phyloP scores from a whole-genome alignment of 2,113 vertebrate species.

The Electrona antarctica region DNA sequence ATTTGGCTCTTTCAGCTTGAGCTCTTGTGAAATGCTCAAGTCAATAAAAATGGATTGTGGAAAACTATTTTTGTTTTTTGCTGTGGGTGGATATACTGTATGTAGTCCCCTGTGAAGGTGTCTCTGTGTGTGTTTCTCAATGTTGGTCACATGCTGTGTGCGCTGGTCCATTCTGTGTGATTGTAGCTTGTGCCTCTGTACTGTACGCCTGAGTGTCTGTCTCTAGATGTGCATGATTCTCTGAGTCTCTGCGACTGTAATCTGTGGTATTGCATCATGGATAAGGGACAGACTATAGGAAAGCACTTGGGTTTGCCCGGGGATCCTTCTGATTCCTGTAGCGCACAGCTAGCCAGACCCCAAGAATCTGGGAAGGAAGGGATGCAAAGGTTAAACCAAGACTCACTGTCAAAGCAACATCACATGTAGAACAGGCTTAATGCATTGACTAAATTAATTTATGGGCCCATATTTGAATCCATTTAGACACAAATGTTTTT shows the following conservation, averaged over 20 bases:
- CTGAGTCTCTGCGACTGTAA: slow-evolving; percentile 45
- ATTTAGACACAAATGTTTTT: neutral
- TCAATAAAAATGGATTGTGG: neutral
- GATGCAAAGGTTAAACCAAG: slow-evolving; percentile 14
- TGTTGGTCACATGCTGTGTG: slow-evolving; percentile 49
- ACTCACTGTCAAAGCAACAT: neutral
- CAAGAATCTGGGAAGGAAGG: slow-evolving; percentile 83
- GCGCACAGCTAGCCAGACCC: slow-evolving; percentile 92
- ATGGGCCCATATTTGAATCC: no score
- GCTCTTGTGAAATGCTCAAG: slow-evolving; percentile 15
- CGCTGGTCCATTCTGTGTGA: slow-evolving; percentile 35
- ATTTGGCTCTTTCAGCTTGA: slow-evolving; percentile 15
- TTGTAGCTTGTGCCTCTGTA: slow-evolving; percentile 34
- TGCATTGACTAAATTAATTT: neutral
- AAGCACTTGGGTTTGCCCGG: slow-evolving; percentile 92
- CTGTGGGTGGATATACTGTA: neutral
- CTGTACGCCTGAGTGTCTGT: slow-evolving; percentile 46
- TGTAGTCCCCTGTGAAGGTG: slow-evolving; percentile 35
- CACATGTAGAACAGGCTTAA: neutral
- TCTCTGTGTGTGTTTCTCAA: slow-evolving; percentile 9
- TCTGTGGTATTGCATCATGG: slow-evolving; percentile 14
- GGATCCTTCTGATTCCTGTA: slow-evolving; percentile 95
- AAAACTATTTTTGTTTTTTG: neutral
- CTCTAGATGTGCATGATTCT: slow-evolving; percentile 51
- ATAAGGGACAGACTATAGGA: slow-evolving; percentile 80